A percentile compares a stretch with the other conserved stretches of the same genome.
Conservation (phyloP, 2,888 invertebrate species). For the Epicampocera succincta region DNA sequence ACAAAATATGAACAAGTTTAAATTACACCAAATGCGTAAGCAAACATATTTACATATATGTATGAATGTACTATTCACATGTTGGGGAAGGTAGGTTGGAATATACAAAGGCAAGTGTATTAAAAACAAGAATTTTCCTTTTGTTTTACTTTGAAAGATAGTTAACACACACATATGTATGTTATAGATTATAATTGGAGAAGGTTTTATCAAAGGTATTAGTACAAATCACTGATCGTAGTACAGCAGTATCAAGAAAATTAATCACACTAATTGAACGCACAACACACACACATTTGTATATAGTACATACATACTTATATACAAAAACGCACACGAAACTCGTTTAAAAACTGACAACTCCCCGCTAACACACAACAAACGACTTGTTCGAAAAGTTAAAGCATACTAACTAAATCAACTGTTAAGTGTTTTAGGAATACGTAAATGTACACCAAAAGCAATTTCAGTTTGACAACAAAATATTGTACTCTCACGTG, state of each 20-base stretch:
- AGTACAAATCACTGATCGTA: constrained; percentile 44
- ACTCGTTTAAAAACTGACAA: constrained; percentile 21
- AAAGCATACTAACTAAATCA: constrained; percentile 58
- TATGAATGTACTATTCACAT: too few species aligned
- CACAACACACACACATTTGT: constrained; percentile 21
- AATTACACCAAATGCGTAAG: too few species aligned
- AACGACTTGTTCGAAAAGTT: constrained; percentile 58
- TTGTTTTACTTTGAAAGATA: neutral
- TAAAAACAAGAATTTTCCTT: neutral
- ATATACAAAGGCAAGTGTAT: too few species aligned
- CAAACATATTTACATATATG: neutral
- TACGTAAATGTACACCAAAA: constrained; percentile 18
- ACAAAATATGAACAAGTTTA: too few species aligned
- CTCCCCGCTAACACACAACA: constrained; percentile 59
- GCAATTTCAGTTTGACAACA: constrained; percentile 20
- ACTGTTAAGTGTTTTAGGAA: constrained; percentile 53
- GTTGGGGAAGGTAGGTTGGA: too few species aligned
- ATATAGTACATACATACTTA: constrained; percentile 28
- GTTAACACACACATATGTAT: neutral
- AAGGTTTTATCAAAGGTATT: constrained; percentile 33
- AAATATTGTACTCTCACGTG: constrained; percentile 35
- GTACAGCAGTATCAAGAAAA: constrained; percentile 46
- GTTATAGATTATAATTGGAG: neutral
- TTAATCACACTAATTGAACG: constrained; percentile 50
- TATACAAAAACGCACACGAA: constrained; percentile 8